Conservation (phyloP, 2,113 vertebrate genomes). For the Elgaria multicarinata region DNA sequence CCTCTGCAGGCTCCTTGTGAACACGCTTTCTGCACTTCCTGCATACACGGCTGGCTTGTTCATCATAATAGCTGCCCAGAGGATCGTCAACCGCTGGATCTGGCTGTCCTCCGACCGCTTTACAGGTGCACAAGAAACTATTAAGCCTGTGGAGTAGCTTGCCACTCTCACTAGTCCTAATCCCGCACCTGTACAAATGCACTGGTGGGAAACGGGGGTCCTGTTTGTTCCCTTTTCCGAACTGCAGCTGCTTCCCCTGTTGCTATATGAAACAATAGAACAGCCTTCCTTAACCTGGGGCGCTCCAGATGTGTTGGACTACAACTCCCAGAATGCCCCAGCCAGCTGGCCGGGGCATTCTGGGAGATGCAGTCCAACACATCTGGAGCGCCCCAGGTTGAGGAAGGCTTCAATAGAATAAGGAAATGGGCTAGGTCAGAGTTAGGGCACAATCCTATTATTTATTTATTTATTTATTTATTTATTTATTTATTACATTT, state of each 20-base stretch:
- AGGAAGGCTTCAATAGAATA: too few species aligned
- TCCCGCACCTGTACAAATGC: background rate
- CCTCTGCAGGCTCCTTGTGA: constrained; percentile 91
- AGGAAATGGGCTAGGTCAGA: background rate
- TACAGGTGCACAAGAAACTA: constrained; percentile 76
- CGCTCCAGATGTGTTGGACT: too few species aligned
- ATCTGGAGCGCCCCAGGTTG: too few species aligned
- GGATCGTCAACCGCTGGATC: constrained; percentile 84
- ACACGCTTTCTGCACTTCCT: constrained; percentile 87
- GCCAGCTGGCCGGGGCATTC: too few species aligned
- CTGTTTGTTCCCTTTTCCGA: background rate
- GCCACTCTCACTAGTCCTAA: background rate
- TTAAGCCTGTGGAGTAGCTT: background rate
- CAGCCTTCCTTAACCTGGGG: too few species aligned
- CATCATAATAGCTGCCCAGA: constrained; percentile 89
- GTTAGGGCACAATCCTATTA: too few species aligned
- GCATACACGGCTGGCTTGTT: constrained; percentile 88
- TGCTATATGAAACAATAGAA: background rate
- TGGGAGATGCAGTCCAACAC: too few species aligned
- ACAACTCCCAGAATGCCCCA: too few species aligned
- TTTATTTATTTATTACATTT: too few species aligned
- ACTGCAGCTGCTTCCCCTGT: background rate
- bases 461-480: too few species aligned
- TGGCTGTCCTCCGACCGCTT: constrained; percentile 81
- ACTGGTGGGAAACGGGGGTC: background rate